Conservation (phyloP, 1,140 invertebrate genomes). For the Bombus sylvicola region DNA sequence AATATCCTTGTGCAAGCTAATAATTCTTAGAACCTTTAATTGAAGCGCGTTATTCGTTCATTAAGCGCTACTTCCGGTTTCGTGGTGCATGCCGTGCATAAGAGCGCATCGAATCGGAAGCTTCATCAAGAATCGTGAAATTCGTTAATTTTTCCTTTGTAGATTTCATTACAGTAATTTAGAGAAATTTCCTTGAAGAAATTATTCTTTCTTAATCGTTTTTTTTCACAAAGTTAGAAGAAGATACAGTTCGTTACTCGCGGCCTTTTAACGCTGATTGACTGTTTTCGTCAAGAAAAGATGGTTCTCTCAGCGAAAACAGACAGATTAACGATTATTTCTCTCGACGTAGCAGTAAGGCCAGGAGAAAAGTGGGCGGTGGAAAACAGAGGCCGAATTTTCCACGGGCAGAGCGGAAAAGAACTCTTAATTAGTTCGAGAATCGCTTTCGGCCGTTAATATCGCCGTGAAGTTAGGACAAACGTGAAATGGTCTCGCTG, state of each 20-base stretch:
- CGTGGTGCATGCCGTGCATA: background rate
- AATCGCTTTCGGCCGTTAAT: slow-evolving; percentile 38
- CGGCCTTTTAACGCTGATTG: background rate
- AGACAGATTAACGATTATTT: slow-evolving; percentile 4
- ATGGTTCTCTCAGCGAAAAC: background rate
- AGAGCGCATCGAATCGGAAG: background rate
- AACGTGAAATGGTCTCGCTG: slow-evolving; percentile 28
- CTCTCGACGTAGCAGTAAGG: background rate
- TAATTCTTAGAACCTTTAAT: background rate
- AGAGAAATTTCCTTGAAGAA: background rate
- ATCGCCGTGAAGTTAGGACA: slow-evolving; percentile 32
- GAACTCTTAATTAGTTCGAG: slow-evolving; percentile 44
- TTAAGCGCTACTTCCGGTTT: background rate
- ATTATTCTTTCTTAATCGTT: background rate
- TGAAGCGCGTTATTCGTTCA: background rate
- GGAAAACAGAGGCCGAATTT: slow-evolving; percentile 5
- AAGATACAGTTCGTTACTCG: background rate
- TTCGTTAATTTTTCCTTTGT: background rate
- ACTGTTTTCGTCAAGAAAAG: background rate
- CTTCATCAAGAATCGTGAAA: background rate
- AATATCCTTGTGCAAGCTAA: background rate
- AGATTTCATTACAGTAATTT: background rate
- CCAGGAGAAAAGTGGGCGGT: background rate
- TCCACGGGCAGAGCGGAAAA: background rate
- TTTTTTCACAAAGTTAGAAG: background rate